Evolutionary conservation across 92 coral and sea anemone species (phyloP).

Genomic region (Palythoa grandis): DNA sequence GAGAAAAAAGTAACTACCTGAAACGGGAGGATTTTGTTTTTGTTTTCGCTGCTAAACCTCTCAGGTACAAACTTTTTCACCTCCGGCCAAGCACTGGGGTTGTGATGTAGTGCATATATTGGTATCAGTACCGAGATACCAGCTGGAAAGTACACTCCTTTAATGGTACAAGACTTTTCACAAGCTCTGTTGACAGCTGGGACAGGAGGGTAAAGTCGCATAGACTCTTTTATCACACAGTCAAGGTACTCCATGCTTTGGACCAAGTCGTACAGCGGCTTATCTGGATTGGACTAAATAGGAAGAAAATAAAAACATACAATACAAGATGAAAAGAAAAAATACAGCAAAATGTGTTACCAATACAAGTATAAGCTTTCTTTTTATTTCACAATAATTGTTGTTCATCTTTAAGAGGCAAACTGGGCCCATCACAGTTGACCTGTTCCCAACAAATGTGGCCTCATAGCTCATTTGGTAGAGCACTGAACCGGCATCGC

Average conservation of each 20-base stretch:
- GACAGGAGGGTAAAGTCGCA: constrained; percentile 61
- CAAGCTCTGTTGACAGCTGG: constrained; percentile 49
- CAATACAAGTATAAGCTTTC: too few species aligned
- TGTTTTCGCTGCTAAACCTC: constrained; percentile 69
- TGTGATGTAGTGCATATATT: constrained; percentile 63
- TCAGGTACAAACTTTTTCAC: constrained; percentile 73
- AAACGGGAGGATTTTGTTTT: constrained; percentile 60
- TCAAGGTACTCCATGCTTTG: constrained; percentile 70
- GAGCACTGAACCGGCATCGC: too few species aligned
- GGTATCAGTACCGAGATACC: constrained; percentile 59
- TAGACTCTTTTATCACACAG: constrained; percentile 66
- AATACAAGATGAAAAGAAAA: background rate
- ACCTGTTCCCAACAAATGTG: too few species aligned
- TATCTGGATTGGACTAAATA: constrained; percentile 54
- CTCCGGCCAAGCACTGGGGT: constrained; percentile 70
- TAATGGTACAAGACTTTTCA: constrained; percentile 47
- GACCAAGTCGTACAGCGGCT: constrained; percentile 60
- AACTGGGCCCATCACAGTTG: too few species aligned
- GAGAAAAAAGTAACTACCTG: constrained; percentile 18
- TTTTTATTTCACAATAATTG: too few species aligned
- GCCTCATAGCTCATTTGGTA: too few species aligned
- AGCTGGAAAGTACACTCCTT: constrained; percentile 55
- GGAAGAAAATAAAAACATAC: too few species aligned
- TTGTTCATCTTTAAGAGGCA: too few species aligned
- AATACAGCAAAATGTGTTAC: background rate